These are phyloP conservation scores for Antennarius striatus DNA, from an alignment of 2,113 vertebrate species.

Conservation along the genomic window DNA sequence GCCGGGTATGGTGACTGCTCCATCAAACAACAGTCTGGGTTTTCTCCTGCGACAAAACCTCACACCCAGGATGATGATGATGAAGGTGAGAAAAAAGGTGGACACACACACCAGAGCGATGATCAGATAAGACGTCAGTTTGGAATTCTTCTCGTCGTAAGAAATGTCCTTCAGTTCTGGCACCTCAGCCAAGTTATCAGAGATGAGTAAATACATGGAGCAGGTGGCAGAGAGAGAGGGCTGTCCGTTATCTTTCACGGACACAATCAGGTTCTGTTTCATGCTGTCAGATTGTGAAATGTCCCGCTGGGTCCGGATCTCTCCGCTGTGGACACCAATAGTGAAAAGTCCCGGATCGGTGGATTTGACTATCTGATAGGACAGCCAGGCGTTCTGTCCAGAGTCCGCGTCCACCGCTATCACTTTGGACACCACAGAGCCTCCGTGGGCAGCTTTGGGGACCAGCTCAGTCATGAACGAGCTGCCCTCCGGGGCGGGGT, in stretches of 20 bases:
- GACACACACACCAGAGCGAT: slow-evolving; percentile 61
- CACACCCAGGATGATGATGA: slow-evolving; percentile 63
- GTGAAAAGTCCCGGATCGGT: too few species aligned
- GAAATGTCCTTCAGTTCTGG: slow-evolving; percentile 58
- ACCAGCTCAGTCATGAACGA: too few species aligned
- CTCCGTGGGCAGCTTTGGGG: too few species aligned
- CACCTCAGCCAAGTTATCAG: slow-evolving; percentile 9
- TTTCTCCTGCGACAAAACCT: slow-evolving; percentile 66
- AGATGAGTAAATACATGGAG: slow-evolving; percentile 2
- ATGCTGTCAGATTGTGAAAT: slow-evolving; percentile 81
- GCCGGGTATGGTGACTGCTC: slow-evolving; percentile 64
- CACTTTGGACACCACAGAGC: too few species aligned
- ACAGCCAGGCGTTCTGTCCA: too few species aligned
- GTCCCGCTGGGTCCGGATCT: slow-evolving; percentile 78
- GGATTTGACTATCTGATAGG: too few species aligned
- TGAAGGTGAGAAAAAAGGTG: slow-evolving; percentile 65
- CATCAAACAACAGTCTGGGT: slow-evolving; percentile 69
- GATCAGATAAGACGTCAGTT: slow-evolving; percentile 70
- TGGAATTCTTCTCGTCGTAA: slow-evolving; percentile 48
- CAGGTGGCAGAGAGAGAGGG: slow-evolving; percentile 77
- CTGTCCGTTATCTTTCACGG: slow-evolving; percentile 71
- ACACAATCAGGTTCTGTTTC: slow-evolving; percentile 80
- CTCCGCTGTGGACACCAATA: neutral
- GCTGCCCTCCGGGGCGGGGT: slow-evolving; percentile 43
- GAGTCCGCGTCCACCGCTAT: too few species aligned